Evolutionary conservation across 2,888 invertebrate genomes (phyloP).

Genomic region (Corbicula japonica): DNA sequence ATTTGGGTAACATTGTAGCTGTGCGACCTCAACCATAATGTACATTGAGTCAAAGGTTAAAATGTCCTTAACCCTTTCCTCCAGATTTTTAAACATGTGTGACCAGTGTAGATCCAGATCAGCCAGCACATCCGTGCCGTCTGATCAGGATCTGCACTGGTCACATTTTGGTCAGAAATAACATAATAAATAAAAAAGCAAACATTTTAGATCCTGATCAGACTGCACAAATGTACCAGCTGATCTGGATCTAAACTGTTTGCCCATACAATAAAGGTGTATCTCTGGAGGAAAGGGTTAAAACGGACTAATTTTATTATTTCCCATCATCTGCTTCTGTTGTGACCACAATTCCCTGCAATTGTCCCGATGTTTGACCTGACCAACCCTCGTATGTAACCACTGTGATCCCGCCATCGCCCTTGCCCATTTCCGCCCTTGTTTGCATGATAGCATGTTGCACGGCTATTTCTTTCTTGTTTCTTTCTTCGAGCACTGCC

Average conservation of each 20-base stretch:
- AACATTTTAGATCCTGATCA: background rate
- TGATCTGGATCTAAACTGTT: conserved; percentile 10
- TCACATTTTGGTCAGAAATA: background rate
- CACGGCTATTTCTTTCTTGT: conserved; percentile 85
- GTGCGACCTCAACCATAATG: no score
- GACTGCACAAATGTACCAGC: background rate
- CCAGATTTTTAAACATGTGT: no score
- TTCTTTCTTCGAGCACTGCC: conserved; percentile 84
- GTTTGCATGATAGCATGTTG: conserved; percentile 84
- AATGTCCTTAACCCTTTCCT: no score
- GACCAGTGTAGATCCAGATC: no score
- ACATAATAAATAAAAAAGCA: background rate
- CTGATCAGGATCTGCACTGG: background rate
- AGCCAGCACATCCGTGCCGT: no score
- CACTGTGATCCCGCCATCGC: conserved; percentile 79
- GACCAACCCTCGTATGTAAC: conserved; percentile 70
- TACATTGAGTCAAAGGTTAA: no score
- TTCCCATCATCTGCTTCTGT: conserved; percentile 76
- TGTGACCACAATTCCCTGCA: conserved; percentile 74
- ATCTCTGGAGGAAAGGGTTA: no score
- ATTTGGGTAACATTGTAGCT: no score
- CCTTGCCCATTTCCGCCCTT: conserved; percentile 81
- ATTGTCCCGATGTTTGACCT: conserved; percentile 66
- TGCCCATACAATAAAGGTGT: no score
- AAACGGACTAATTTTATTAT: no score